Base-by-base conservation (phyloP, 2,888 invertebrate species). In the Cryptus armator region DNA sequence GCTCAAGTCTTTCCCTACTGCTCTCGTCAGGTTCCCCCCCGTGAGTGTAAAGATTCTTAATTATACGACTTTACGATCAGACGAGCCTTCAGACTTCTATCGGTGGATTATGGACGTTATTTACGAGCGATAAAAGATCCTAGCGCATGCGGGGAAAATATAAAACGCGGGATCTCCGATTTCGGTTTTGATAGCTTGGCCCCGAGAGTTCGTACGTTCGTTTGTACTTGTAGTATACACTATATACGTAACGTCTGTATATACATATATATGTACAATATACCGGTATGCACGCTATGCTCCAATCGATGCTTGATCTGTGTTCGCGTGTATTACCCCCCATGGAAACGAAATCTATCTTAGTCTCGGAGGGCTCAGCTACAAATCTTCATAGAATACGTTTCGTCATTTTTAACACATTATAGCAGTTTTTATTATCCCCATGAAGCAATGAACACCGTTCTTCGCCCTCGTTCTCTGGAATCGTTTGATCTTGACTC, bases 61-160 rank as follows among this genome's bases (percentile, higher is more conserved):
- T 89, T 89, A 87, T 86, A 85, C 86, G 87, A 84, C 85, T 88
- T 89, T 89, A 89, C 88, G 89, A 89, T 86, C 87, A 81, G 74
- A 79, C 82, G 77, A 80, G 83, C 85, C 88, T 82, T 85, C 85
- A 86, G 83, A 83, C 82, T 86, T 88, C 86, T 87, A 88, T 89
- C 87, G 87, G 88, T 87, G 86, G 88, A 90, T 88, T 89, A 88
- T 85, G 86, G 85, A 81, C 80, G 84, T 89, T 87, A 90, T 89
- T 90, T 90, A 90, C 87, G 90, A 84, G 83, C 86, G 84, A 88
- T 90, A 90, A 89, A 89, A 87, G 84, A 84, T 67, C 62, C 80
- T 68, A 77, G 80, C 81, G 83, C 75, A 80, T 68, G 84, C 64
- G 77, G 53, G 66, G 59, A 81, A 85, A 71, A 62, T 32, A 87